Conservation (phyloP, 2,797 vertebrate genomes). For the Esox lucius region DNA sequence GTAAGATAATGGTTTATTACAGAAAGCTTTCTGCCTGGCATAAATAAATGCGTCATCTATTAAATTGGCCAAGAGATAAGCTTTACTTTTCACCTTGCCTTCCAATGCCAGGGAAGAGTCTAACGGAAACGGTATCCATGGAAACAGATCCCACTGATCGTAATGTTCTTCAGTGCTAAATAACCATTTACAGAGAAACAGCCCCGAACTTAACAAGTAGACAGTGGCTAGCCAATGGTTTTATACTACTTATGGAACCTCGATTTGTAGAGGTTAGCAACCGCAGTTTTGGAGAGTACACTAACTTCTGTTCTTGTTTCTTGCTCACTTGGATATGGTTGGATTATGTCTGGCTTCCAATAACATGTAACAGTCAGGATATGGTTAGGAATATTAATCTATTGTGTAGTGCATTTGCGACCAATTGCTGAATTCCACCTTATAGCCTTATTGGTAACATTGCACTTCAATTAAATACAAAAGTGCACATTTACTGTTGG, state of each 20-base stretch:
- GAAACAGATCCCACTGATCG: slow-evolving; percentile 64
- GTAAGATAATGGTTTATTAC: background rate
- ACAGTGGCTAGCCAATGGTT: slow-evolving; percentile 29
- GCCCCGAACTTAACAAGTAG: slow-evolving; percentile 55
- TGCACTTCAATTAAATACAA: background rate
- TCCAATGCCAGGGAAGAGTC: slow-evolving; percentile 38
- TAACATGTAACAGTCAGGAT: background rate
- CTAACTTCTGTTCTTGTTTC: background rate
- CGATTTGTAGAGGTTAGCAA: slow-evolving; percentile 26
- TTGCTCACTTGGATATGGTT: background rate
- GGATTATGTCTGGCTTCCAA: background rate
- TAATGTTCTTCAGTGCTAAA: slow-evolving; percentile 70
- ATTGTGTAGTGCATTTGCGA: background rate
- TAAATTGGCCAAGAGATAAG: slow-evolving; percentile 5
- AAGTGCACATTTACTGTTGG: background rate
- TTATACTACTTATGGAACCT: slow-evolving; percentile 32
- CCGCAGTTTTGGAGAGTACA: slow-evolving; percentile 1
- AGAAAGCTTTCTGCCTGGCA: background rate
- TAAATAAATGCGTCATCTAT: slow-evolving; percentile 12
- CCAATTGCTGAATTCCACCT: background rate
- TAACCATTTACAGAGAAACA: slow-evolving; percentile 71
- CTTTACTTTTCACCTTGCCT: background rate
- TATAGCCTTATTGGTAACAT: background rate
- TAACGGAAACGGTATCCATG: slow-evolving; percentile 70
- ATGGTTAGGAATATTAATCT: background rate